Evolutionary conservation across 1,140 invertebrate genomes (phyloP), one percentile per base, ranked within the genome.

Genomic region (Glossosoma conforme): DNA sequence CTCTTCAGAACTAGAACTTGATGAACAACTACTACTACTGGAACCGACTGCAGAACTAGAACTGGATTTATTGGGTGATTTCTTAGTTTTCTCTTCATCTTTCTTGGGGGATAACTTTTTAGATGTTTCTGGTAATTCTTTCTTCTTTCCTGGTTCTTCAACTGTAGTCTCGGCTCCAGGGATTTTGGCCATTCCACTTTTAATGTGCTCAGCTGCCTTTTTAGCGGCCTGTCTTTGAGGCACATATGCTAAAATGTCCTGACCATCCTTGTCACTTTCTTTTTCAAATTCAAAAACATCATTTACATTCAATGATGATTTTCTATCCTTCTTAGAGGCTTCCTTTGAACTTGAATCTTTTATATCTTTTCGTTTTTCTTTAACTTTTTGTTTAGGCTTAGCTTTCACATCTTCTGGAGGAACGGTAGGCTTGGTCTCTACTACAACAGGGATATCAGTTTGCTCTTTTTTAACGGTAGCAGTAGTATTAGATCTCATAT

Each of bases 171-270:
- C 77, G 4, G 62, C 30, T 63, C 67, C 61, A 47, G 69, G 61
- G 57, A 78, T 74, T 56, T 86, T 86, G 17, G 76, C 79, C 44
- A 87, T 70, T 32, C 86, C 86, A 68, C 85, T 89, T 62, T 92
- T 91, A 30, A 93, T 87, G 62, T 91, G 89, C 59, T 89, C 89
- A 9, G 88, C 88, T 2, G 90, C 90, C 67, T 93, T 93, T 64
- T 91, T 92, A 24, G 91, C 91, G 3, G 91, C 91, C 70, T 91
- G 87, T 28, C 91, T 71, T 65, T 93, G 90, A 1, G 91, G 91
- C 25, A 93, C 91, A 69, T 91, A 90, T 1, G 87, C 82, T 13
- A 91, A 73, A 54, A 87, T 82, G 62, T 89, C 87, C 48, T 78
- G 77, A 32, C 78, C 78, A 53, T 78, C 63, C 56, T 78, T 76